Evolutionary conservation across 2,797 vertebrate genomes (phyloP).

Genomic region (Holocentrus rufus): DNA sequence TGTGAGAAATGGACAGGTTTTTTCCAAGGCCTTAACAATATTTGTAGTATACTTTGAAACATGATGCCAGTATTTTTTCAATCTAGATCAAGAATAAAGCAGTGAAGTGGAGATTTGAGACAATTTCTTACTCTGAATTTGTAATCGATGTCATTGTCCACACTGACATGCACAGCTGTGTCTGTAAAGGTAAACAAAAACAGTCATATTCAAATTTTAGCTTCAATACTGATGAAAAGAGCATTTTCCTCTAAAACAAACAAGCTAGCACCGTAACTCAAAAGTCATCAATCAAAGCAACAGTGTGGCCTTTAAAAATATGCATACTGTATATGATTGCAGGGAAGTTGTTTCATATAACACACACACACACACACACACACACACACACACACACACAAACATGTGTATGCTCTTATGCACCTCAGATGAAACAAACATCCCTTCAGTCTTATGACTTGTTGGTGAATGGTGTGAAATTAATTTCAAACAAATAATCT

Average conservation of each 20-base stretch:
- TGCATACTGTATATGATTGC: background rate
- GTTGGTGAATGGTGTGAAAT: constrained; percentile 38
- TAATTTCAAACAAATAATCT: constrained; percentile 14
- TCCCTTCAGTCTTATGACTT: constrained; percentile 42
- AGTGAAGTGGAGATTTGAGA: background rate
- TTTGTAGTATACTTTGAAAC: too few relatives aligned
- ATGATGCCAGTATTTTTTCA: too few relatives aligned
- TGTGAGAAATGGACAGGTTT: too few relatives aligned
- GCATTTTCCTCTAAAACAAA: background rate
- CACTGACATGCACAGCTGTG: background rate
- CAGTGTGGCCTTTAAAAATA: background rate
- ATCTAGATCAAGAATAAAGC: background rate
- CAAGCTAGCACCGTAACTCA: background rate
- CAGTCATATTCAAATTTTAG: background rate
- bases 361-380: background rate
- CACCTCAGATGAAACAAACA: constrained; percentile 17
- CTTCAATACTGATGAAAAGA: background rate
- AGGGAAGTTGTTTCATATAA: background rate
- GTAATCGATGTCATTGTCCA: constrained; percentile 11
- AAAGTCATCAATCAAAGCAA: background rate
- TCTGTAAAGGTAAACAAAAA: background rate
- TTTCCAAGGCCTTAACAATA: too few relatives aligned
- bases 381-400: background rate
- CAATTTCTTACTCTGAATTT: constrained; percentile 34
- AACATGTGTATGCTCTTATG: background rate